Percentiles rank a stretch among this genome's conserved stretches.
Conservation (phyloP, 2,113 vertebrate species). For the Menura novaehollandiae region DNA sequence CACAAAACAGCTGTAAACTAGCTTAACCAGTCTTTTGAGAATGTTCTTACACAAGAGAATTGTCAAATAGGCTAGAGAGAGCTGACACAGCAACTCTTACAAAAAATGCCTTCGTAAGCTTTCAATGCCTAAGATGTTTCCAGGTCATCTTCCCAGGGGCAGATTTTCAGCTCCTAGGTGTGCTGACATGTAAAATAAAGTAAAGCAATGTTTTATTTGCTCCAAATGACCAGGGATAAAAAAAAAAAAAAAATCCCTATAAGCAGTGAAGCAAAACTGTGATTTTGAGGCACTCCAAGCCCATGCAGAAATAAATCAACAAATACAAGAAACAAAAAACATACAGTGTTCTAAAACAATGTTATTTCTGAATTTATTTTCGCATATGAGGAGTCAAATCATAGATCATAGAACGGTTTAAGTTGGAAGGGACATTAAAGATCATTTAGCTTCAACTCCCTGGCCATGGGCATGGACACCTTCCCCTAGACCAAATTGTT, state of each 20-base stretch:
- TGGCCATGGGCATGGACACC: not conserved
- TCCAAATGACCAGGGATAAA: not conserved
- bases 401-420: not conserved
- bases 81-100: not conserved
- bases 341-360: not conserved
- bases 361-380: not conserved
- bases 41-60: not conserved
- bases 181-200: not conserved
- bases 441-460: not conserved
- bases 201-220: not conserved
- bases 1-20: not conserved
- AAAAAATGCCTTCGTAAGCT: constrained; percentile 4
- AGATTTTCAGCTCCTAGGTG: not conserved
- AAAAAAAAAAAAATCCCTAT: not conserved
- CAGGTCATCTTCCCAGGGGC: not conserved
- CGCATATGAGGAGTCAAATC: not conserved
- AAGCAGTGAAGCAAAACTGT: not conserved
- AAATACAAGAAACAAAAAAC: not conserved
- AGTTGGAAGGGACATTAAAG: not conserved
- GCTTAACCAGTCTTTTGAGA: constrained; percentile 12
- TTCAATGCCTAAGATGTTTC: not conserved
- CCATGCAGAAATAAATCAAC: not conserved
- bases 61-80: not conserved
- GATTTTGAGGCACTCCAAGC: not conserved
- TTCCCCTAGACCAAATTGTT: not conserved